Percentiles rank a stretch among this genome's conserved stretches.
Evolutionary conservation across 30 jellyfish, hydroid and myxozoan genomes (phyloP).

Genomic region (Haliclystus octoradiatus): DNA sequence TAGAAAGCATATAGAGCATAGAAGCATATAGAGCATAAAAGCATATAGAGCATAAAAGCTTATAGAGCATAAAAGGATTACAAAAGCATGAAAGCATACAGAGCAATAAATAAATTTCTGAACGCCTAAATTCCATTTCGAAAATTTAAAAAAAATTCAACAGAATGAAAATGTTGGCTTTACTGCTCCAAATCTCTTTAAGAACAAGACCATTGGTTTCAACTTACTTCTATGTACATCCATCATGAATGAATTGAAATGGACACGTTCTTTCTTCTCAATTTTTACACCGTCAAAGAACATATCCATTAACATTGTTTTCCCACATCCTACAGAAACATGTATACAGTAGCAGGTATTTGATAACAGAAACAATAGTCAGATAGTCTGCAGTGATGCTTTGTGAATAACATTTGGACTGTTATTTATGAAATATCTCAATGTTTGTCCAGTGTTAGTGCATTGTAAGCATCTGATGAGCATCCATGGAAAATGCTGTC

Average conservation of each 20-base stretch:
- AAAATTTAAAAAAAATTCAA: too few relatives aligned
- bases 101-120: too few relatives aligned
- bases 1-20: too few relatives aligned
- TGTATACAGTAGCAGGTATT: not conserved
- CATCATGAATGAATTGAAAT: constrained; percentile 89
- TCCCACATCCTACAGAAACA: constrained; percentile 73
- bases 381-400: not conserved
- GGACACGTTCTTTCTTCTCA: constrained; percentile 66
- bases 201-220: not conserved
- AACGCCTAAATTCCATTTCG: too few relatives aligned
- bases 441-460: not conserved
- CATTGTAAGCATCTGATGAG: not conserved
- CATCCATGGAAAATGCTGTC: too few relatives aligned
- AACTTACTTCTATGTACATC: constrained; percentile 84
- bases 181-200: not conserved
- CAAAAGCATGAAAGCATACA: too few relatives aligned
- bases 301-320: constrained; percentile 95
- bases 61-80: too few relatives aligned
- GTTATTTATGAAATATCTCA: not conserved
- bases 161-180: too few relatives aligned
- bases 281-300: constrained; percentile 47
- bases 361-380: not conserved
- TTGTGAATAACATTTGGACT: not conserved
- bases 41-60: too few relatives aligned
- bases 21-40: too few relatives aligned